A percentile compares a stretch with the other conserved stretches of the same genome.
Conservation (phyloP, 2,797 vertebrate species). For the Cynodonichthys magdalenae region DNA sequence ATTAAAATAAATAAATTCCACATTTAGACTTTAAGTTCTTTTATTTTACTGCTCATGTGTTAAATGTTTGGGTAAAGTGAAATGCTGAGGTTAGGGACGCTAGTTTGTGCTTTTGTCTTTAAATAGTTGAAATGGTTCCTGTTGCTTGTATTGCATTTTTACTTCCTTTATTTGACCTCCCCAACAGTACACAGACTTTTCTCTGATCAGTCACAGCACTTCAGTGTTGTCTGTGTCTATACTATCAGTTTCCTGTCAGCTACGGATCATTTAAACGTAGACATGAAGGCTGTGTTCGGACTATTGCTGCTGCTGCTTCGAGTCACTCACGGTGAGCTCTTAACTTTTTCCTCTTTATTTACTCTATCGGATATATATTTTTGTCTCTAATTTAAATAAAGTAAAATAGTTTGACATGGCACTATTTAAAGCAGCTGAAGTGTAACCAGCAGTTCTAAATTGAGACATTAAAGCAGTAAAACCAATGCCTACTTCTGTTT, state of each 20-base stretch:
- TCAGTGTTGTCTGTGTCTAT: too few relatives aligned
- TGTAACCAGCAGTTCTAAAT: background rate
- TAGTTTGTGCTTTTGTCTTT: too few relatives aligned
- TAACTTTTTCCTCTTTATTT: background rate
- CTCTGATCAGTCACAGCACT: too few relatives aligned
- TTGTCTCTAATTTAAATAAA: background rate
- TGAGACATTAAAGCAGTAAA: background rate
- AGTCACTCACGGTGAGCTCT: constrained; percentile 7
- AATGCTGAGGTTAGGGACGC: too few relatives aligned
- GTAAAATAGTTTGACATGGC: background rate
- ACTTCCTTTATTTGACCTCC: too few relatives aligned
- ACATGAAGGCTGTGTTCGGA: constrained; percentile 50
- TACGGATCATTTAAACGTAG: constrained; percentile 21
- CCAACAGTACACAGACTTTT: too few relatives aligned
- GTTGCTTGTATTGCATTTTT: too few relatives aligned
- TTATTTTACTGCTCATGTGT: too few relatives aligned
- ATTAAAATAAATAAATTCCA: too few relatives aligned
- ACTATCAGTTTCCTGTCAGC: constrained; percentile 41
- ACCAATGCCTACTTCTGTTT: background rate
- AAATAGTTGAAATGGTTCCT: too few relatives aligned
- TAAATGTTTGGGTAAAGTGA: too few relatives aligned
- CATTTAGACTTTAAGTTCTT: too few relatives aligned
- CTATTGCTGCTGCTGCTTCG: constrained; percentile 24
- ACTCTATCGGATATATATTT: background rate
- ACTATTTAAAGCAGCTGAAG: background rate